phyloP scores from a whole-genome alignment of 2,888 invertebrate genomes.

The Anticlea derivata region DNA sequence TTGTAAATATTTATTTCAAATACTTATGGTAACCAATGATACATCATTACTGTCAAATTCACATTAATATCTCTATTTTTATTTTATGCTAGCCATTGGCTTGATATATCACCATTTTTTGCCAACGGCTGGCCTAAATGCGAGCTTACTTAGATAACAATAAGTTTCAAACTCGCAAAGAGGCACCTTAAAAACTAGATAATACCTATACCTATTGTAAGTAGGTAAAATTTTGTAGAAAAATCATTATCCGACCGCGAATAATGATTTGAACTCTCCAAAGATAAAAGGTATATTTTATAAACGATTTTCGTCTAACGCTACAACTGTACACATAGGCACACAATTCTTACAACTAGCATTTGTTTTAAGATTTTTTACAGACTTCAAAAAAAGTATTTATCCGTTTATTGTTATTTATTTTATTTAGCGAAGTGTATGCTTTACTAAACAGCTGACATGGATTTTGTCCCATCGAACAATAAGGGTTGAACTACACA shows the following conservation, averaged over 20 bases:
- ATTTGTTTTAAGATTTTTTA: slow-evolving; percentile 38
- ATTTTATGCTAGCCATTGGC: slow-evolving; percentile 68
- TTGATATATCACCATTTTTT: slow-evolving; percentile 69
- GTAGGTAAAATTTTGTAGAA: slow-evolving; percentile 40
- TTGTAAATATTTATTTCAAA: slow-evolving; percentile 84
- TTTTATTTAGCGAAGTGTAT: slow-evolving; percentile 5
- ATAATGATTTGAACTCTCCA: slow-evolving; percentile 34
- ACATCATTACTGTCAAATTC: slow-evolving; percentile 72
- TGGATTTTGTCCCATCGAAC: slow-evolving; percentile 25
- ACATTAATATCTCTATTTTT: slow-evolving; percentile 55
- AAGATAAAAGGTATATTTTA: slow-evolving; percentile 39
- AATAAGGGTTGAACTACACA: background rate
- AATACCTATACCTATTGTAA: slow-evolving; percentile 58
- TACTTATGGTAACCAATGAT: slow-evolving; percentile 84
- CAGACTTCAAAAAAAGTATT: slow-evolving; percentile 10
- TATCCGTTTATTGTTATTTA: slow-evolving; percentile 6
- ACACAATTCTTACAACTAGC: slow-evolving; percentile 76
- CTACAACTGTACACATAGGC: slow-evolving; percentile 79
- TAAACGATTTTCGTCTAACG: slow-evolving; percentile 45
- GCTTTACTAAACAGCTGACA: slow-evolving; percentile 13
- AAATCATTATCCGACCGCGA: slow-evolving; percentile 41
- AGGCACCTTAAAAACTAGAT: slow-evolving; percentile 68
- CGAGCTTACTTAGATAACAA: slow-evolving; percentile 46
- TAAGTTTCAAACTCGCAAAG: slow-evolving; percentile 56
- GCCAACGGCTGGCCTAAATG: slow-evolving; percentile 62